These are phyloP conservation scores for Scaptomyza caliginosa DNA, from an alignment of 2,888 invertebrate genomes.

Conservation along the genomic window DNA sequence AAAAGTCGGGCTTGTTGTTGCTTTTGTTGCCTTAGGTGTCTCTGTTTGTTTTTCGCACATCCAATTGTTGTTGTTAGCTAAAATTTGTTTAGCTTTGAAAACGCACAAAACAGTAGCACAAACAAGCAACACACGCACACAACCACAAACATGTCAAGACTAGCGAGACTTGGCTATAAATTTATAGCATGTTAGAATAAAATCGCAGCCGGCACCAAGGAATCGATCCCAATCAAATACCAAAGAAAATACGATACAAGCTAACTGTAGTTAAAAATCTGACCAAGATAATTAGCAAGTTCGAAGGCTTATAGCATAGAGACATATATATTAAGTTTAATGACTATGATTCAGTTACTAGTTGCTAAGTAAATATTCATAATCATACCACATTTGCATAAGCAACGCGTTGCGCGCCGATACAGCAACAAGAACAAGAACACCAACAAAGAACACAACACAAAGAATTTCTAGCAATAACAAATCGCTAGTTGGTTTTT, in stretches of 20 bases:
- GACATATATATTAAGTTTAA: background rate
- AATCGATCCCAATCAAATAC: constrained; percentile 16
- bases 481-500: constrained; percentile 39
- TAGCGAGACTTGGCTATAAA: constrained; percentile 18
- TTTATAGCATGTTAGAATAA: constrained; percentile 39
- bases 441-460: constrained; percentile 30
- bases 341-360: constrained; percentile 34
- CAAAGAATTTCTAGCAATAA: constrained; percentile 56
- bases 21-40: background rate
- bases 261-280: background rate
- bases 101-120: constrained; percentile 16
- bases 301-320: background rate
- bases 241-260: constrained; percentile 12
- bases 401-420: constrained; percentile 60
- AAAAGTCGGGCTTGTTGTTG: constrained; percentile 36
- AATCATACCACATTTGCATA: constrained; percentile 72
- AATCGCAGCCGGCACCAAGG: constrained; percentile 30
- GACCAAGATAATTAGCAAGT: constrained; percentile 34
- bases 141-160: constrained; percentile 17
- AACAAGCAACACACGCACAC: constrained; percentile 2
- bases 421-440: constrained; percentile 44
- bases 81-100: constrained; percentile 45
- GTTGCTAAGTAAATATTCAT: constrained; percentile 53
- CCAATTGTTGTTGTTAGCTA: constrained; percentile 29
- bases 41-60: constrained; percentile 57